Conservation (phyloP, 1,140 invertebrate species). For the Wasmannia auropunctata region DNA sequence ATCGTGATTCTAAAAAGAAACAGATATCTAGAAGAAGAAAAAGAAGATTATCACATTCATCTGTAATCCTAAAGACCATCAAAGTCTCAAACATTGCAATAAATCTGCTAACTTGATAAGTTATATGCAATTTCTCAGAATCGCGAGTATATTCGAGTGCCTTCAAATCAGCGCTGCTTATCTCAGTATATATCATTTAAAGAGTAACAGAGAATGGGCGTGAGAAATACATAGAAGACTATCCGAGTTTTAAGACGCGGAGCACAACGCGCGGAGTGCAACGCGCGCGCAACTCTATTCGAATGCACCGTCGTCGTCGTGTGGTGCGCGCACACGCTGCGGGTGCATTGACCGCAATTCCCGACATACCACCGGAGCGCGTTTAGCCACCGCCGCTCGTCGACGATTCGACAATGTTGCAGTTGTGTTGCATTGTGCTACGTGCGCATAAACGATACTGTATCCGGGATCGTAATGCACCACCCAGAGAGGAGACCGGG, state of each 20-base stretch:
- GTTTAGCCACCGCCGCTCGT: constrained; percentile 28
- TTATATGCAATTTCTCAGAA: background rate
- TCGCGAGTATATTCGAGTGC: background rate
- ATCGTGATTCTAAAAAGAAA: constrained; percentile 12
- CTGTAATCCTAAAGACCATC: background rate
- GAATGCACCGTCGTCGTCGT: constrained; percentile 29
- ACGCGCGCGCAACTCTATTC: constrained; percentile 30
- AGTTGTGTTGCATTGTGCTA: constrained; percentile 4
- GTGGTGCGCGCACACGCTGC: constrained; percentile 24
- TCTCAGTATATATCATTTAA: background rate
- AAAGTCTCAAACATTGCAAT: background rate
- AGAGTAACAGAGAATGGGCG: background rate
- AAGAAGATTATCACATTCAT: background rate
- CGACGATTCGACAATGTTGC: constrained; percentile 43
- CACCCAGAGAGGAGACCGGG: background rate
- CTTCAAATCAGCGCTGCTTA: background rate
- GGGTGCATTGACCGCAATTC: constrained; percentile 58
- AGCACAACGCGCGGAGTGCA: background rate
- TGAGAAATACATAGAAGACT: background rate
- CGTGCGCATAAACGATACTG: constrained; percentile 11
- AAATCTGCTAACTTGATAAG: background rate
- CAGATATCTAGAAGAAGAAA: constrained; percentile 34
- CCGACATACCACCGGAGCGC: constrained; percentile 27
- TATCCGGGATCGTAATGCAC: constrained; percentile 25
- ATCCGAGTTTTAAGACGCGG: background rate